phyloP scores from a whole-genome alignment of 2,888 invertebrate species.

The Nowickia ferox region DNA sequence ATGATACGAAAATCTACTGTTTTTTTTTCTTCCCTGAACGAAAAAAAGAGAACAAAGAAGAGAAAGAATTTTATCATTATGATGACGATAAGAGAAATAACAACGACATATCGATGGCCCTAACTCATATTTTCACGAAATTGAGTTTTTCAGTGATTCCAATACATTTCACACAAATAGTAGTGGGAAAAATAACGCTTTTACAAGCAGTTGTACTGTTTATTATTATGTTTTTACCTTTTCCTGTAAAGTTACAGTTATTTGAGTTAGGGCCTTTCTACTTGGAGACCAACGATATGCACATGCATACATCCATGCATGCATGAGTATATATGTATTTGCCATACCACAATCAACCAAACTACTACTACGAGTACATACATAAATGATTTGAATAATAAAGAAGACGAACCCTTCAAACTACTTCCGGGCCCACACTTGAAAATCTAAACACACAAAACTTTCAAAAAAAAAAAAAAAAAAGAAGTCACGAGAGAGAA shows the following conservation, averaged over 20 bases:
- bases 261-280: too few species aligned
- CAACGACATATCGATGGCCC: not conserved
- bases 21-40: not conserved
- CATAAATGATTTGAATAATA: constrained; percentile 39
- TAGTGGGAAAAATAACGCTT: too few species aligned
- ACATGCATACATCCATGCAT: too few species aligned
- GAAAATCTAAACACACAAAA: constrained; percentile 4
- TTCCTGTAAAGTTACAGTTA: too few species aligned
- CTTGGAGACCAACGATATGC: too few species aligned
- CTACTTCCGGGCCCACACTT: not conserved
- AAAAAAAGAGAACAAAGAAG: constrained; percentile 17
- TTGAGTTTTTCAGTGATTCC: too few species aligned
- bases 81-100: constrained; percentile 54
- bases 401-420: not conserved
- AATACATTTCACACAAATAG: too few species aligned
- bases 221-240: too few species aligned
- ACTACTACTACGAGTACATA: not conserved
- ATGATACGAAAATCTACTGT: constrained; percentile 13
- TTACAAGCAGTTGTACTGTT: too few species aligned
- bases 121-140: too few species aligned
- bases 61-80: constrained; percentile 36
- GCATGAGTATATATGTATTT: not conserved
- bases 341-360: constrained; percentile 16
- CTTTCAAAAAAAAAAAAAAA: too few species aligned
- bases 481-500: constrained; percentile 29